These are phyloP conservation scores for Hypena proboscidalis DNA, from an alignment of 2,888 invertebrate genomes.

Conservation along the genomic window DNA sequence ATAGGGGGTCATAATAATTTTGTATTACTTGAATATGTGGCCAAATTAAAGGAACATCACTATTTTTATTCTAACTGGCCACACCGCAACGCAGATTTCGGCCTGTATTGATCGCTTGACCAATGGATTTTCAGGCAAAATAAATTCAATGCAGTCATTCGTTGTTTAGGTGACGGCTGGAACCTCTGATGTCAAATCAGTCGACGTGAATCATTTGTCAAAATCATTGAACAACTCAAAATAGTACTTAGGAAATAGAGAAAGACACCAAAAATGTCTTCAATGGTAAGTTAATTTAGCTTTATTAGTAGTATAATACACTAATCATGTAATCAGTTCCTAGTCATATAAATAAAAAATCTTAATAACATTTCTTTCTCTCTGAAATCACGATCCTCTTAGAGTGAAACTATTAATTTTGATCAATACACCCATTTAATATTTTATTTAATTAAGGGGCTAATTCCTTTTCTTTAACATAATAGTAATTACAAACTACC, in stretches of 20 bases:
- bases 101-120: slow-evolving; percentile 67
- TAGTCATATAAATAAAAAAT: too few species aligned
- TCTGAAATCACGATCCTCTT: too few species aligned
- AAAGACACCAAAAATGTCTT: slow-evolving; percentile 65
- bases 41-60: slow-evolving; percentile 2
- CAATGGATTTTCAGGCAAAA: slow-evolving; percentile 56
- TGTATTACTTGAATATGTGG: too few species aligned
- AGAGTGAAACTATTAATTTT: too few species aligned
- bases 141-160: slow-evolving; percentile 68
- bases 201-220: slow-evolving; percentile 76
- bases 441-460: too few species aligned
- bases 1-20: not conserved
- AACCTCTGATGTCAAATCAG: slow-evolving; percentile 67
- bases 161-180: slow-evolving; percentile 55
- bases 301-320: not conserved
- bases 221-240: slow-evolving; percentile 46
- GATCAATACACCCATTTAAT: too few species aligned
- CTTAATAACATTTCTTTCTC: too few species aligned
- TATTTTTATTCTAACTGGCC: slow-evolving; percentile 3
- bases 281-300: slow-evolving; percentile 63
- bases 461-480: too few species aligned
- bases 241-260: slow-evolving; percentile 47
- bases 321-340: too few species aligned
- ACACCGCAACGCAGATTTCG: slow-evolving; percentile 5
- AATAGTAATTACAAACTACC: too few species aligned